Evolutionary conservation across 2,888 invertebrate genomes (phyloP), one percentile per base, ranked within the genome.

Genomic region (Trypoxylon attenuatum): DNA sequence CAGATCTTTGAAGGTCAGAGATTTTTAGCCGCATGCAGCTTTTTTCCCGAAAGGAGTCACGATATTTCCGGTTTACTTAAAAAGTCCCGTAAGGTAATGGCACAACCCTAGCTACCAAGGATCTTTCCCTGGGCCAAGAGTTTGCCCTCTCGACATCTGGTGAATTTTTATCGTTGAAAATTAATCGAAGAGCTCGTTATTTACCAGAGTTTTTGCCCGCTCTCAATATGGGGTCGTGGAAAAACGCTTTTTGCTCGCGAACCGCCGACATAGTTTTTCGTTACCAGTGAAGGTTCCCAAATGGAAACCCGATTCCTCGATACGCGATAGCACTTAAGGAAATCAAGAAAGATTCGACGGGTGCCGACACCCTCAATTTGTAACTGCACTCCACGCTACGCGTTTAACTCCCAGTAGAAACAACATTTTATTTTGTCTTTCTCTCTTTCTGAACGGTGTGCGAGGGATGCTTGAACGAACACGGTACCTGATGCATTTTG

Each of bases 401-500:
- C 13, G 15, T 5, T 13, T 18, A 15, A 6, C 18, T 18, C 8
- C 5, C 38, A 22, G 25, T 46, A 22, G 50, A 50, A 42, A 25
- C 41, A 27, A 53, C 52, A 23, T 16, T 47, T 16, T n/a, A 25
- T 13, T 23, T 25, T 39, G 13, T 13, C 5, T 8, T 33, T 33
- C 13, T 13, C 13, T 10, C 43, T 41, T 39, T 54, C 41, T 33
- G 8, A 18, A 25, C 3, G 21, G 5, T 16, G 19, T 38, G 43
- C 47, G 23, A 27, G 33, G 39, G 47, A 51, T 43, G 23, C 43
- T 2, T 15, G 21, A 25, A 19, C 23, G 47, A 18, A 38, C 8
- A 50, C 45, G 19, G 4, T 42, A 38, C 52, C 46, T 60, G 64
- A 52, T 47, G 52, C 52, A 57, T 57, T 52, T 6, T 51, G 51